Evolutionary conservation across 92 coral and sea anemone species (phyloP), one percentile per base, ranked within the genome.

Genomic region (Heteractis magnifica): DNA sequence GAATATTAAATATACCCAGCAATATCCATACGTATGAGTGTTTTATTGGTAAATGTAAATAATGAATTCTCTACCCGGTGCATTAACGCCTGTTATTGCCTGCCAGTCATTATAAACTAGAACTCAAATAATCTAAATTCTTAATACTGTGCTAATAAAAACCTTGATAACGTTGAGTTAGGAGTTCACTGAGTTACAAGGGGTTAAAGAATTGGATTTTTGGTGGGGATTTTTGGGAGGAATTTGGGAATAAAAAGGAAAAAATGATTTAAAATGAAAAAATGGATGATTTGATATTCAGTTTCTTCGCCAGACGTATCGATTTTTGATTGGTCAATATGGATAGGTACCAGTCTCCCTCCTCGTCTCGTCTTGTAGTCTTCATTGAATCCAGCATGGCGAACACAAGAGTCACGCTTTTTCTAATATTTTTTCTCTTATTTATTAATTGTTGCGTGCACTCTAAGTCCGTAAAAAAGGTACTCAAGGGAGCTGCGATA

Each of bases 311-410:
- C 87, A 84, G 87, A 93, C 97, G 97, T 91, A 91, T 86, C 91
- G 84, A 10, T 83, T 79, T 87, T 56, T 82, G 85, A 93, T 93
- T 93, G 97, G 97, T 64, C 74, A 76, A 76, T 62, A 64, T 48
- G 8, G 53, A 78, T 81, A 49, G 78, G 60, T 76, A 80, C 97
- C 97, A 93, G 94, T 77, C 91, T 64, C 60, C 13, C 13, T 58
- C 64, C 87, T 76, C 82, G 20, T 13, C 44, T 0, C 0, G 44
- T 55, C 80, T n/a, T 11, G 34, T 21, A 52, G 48, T 49, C 44
- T 76, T 79, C 77, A 75, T 74, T 80, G 84, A 82, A 88, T 79
- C 92, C 76, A 93, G 83, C 92, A 93, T 93, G 97, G 97, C 94
- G 94, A 49, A 71, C 70, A 15, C 18, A 78, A 76, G 6, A 12